phyloP scores from a whole-genome alignment of 1,140 invertebrate species.

The Drosophila littoralis region DNA sequence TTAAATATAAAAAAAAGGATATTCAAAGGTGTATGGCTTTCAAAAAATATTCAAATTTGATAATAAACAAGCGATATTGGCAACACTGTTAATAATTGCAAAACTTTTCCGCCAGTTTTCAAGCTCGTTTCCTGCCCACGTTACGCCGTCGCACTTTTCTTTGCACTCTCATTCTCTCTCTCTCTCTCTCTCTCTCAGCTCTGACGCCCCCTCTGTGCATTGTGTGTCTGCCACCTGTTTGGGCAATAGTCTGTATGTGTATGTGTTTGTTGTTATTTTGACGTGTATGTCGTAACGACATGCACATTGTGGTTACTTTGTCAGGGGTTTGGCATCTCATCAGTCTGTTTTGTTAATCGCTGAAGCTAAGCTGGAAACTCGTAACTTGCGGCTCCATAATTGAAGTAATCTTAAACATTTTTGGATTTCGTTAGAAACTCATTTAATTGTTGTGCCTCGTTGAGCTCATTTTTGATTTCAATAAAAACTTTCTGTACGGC shows the following conservation, averaged over 20 bases:
- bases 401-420: conserved; percentile 2
- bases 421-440: conserved; percentile 3
- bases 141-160: conserved; percentile 54
- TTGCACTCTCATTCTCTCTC: conserved; percentile 19
- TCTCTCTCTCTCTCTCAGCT: not conserved
- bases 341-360: conserved; percentile 8
- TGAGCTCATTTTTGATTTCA: not conserved
- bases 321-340: conserved; percentile 6
- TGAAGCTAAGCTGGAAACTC: conserved; percentile 18
- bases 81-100: conserved; percentile 9
- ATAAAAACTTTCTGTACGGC: not conserved
- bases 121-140: conserved; percentile 13
- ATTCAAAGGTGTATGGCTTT: not conserved
- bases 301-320: conserved; percentile 49
- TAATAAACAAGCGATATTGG: not conserved
- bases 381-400: not conserved
- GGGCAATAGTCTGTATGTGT: conserved; percentile 5
- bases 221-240: conserved; percentile 45
- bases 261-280: conserved; percentile 43
- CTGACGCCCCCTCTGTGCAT: not conserved
- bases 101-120: conserved; percentile 24
- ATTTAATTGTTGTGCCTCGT: conserved; percentile 29
- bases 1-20: not conserved
- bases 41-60: no score
- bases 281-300: conserved; percentile 58